Conservation (phyloP, 2,797 vertebrate species). For the Diplodus puntazzo region DNA sequence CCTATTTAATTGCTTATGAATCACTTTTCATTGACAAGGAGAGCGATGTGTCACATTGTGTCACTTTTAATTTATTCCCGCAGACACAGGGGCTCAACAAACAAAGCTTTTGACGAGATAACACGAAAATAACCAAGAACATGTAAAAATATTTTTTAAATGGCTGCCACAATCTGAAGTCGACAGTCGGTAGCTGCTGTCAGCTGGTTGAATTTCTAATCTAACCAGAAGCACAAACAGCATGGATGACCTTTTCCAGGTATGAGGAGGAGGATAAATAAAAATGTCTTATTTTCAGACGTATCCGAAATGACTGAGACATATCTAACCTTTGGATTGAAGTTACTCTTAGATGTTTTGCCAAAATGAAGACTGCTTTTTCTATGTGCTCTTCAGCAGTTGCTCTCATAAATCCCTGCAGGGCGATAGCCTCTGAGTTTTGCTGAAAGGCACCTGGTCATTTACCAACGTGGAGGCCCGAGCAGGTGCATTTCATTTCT, state of each 20-base stretch:
- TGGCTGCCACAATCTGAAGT: not conserved
- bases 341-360: not conserved
- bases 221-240: constrained; percentile 19
- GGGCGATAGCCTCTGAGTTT: not conserved
- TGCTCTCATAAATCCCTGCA: not conserved
- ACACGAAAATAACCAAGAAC: not conserved
- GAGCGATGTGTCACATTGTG: not conserved
- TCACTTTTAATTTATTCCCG: not conserved
- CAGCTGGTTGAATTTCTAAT: not conserved
- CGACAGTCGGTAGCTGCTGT: not conserved
- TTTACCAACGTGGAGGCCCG: not conserved
- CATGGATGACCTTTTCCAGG: constrained; percentile 19
- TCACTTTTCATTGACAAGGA: not conserved
- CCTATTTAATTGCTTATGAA: not conserved
- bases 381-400: not conserved
- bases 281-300: constrained; percentile 23
- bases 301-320: constrained; percentile 3
- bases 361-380: not conserved
- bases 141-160: not conserved
- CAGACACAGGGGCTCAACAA: not conserved
- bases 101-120: not conserved
- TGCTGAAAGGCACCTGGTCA: not conserved
- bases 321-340: constrained; percentile 30
- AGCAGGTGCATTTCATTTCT: not conserved
- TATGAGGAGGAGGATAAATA: constrained; percentile 9